These are phyloP conservation scores for Calypte anna DNA, from an alignment of 2,113 vertebrate species.

Conservation along the genomic window DNA sequence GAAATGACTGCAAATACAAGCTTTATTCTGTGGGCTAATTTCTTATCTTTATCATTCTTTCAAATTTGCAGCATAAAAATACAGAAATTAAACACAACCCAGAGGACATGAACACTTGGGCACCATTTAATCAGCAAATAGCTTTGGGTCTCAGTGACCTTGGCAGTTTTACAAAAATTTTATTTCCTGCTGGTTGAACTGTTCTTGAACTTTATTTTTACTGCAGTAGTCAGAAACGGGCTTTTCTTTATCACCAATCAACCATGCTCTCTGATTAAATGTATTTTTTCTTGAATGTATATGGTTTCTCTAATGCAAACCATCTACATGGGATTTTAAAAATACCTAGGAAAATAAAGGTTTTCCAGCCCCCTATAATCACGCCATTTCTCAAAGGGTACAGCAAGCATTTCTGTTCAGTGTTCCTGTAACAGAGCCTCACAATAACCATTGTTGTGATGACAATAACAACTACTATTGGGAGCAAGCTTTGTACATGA, in stretches of 20 bases:
- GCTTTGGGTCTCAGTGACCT: not conserved
- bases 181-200: conserved; percentile 22
- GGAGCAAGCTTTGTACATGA: not conserved
- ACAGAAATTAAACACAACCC: not conserved
- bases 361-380: not conserved
- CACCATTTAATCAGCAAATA: not conserved
- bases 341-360: not conserved
- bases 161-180: conserved; percentile 1
- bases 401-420: not conserved
- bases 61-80: not conserved
- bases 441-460: not conserved
- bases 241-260: not conserved
- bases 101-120: not conserved
- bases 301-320: not conserved
- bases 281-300: not conserved
- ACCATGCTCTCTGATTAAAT: not conserved
- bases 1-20: not conserved
- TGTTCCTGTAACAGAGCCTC: not conserved
- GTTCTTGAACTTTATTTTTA: not conserved
- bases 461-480: not conserved
- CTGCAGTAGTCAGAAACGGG: not conserved
- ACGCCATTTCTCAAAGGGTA: not conserved
- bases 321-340: not conserved
- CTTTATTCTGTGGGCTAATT: not conserved
- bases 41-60: not conserved